Base-by-base conservation (phyloP, 1,140 invertebrate species). In the Bombus huntii region DNA sequence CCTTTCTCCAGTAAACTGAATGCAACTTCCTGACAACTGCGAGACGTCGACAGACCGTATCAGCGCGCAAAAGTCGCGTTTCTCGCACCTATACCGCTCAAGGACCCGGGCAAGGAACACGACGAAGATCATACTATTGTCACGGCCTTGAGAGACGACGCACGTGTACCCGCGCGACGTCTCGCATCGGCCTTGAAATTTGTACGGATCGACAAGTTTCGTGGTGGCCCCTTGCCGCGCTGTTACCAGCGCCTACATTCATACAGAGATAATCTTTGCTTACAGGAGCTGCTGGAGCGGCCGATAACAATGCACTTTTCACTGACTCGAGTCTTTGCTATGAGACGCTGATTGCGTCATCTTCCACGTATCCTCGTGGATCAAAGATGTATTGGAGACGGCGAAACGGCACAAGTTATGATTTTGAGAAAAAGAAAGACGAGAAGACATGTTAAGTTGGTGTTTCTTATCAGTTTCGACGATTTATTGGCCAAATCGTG, bases 131-230 rank as follows among this genome's bases (percentile, higher is more conserved):
- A 31, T 83, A 65, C 81, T 57, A 70, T 57, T 62, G 59, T 62
- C 72, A 25, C 53, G 25, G 34, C 34, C 85, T 81, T 86, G 86
- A 34, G 18, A 47, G 31, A 79, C 75, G 68, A 87, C 88, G 82
- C 86, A 87, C 86, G 86, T 87, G 77, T 84, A 79, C 53, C 37
- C 39, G 47, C 74, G 57, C 77, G 37, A 79, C 74, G 86, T 57
- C 39, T 71, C 65, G 37, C 9, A 10, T 28, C 28, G 65, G 71
- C 84, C 81, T 81, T 87, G 87, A 88, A 73, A 87, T 87, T 87
- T 73, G 68, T 85, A 73, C 68, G 77, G 68, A 85, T 85, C 83
- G 83, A 81, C 83, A 71, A 81, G 77, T 80, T 85, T 85, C 70
- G 83, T 77, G 68, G 53, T 31, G 25, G 37, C 62, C 25, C 12